Base-by-base conservation (phyloP, 1,140 invertebrate genomes). In the Magallana gigas region DNA sequence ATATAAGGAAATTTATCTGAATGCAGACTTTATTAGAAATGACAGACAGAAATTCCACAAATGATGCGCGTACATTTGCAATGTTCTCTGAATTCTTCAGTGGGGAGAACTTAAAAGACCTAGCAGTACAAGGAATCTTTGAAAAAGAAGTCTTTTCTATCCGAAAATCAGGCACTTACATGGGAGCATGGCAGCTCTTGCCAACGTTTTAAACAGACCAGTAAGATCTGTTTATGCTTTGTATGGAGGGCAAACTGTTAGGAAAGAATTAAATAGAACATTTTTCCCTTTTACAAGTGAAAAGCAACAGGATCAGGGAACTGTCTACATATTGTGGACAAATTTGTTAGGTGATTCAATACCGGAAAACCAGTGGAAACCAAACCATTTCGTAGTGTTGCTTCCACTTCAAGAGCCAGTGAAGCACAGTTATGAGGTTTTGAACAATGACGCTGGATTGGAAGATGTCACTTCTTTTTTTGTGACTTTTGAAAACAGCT, bases 161-260 rank as follows among this genome's bases (percentile, higher is more conserved):
- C n/a, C 58, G 76, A 64, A 84, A 59, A 83, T 56, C 83, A 8
- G 60, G 23, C 83, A 64, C 86, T 64, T 84, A 84, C 59, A 87
- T 87, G 81, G 58, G 81, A 68, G 62, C 62, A 16, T 68, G 62
- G 62, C 62, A n/a, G 62, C 62, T 68, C 62, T 68, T 68, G 62
- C 62, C 62, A 16, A 68, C 23, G 62, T 68, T 68, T 68, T 68
- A 18, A 18, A n/a, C 12, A 68, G 62, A n/a, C 62, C 62, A 68
- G 62, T 68, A n/a, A 4, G 62, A 14, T 68, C 62, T 12, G 62
- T 68, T 16, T 68, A 68, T 68, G 16, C 62, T 8, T 68, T 68
- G 23, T 68, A 68, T 68, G 62, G 62, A 68, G 62, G 62, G 8
- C 62, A 68, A n/a, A 68, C 62, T 68, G 62, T 68, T 68, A n/a